Percentiles rank a stretch among this genome's conserved stretches.
These are phyloP conservation scores for Drosophila prosaltans DNA, from an alignment of 1,140 invertebrate genomes.

Conservation along the genomic window DNA sequence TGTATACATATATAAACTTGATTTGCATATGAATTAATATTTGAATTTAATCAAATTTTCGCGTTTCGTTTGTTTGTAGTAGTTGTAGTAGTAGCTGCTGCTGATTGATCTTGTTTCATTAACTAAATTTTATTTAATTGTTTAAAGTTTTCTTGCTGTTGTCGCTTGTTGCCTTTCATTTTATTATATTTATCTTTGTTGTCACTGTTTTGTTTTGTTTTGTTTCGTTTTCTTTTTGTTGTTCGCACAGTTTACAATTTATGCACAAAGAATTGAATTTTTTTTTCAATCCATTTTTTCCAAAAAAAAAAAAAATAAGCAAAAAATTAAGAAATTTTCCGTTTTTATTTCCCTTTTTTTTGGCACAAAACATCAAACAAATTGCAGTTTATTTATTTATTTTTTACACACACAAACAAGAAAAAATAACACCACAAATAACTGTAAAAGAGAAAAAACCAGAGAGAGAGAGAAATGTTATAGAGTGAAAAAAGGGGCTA, in stretches of 20 bases:
- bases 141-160: slow-evolving; percentile 53
- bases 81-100: slow-evolving; percentile 29
- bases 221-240: slow-evolving; percentile 29
- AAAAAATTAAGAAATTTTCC: slow-evolving; percentile 1
- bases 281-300: slow-evolving; percentile 20
- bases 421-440: no score
- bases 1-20: slow-evolving; percentile 43
- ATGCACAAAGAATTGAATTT: slow-evolving; percentile 23
- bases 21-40: slow-evolving; percentile 74
- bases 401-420: no score
- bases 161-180: slow-evolving; percentile 62
- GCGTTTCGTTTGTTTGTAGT: slow-evolving; percentile 1
- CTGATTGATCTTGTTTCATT: slow-evolving; percentile 32
- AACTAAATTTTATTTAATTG: slow-evolving; percentile 63
- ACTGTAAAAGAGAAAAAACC: no score
- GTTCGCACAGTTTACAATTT: slow-evolving; percentile 37
- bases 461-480: no score
- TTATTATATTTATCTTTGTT: slow-evolving; percentile 45
- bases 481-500: no score
- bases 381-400: no score
- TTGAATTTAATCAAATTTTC: slow-evolving; percentile 24
- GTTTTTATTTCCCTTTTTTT: slow-evolving; percentile 4
- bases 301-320: not conserved
- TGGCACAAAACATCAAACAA: not conserved
- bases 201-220: slow-evolving; percentile 27